Evolutionary conservation across 2,888 invertebrate species (phyloP), one percentile per base, ranked within the genome.

Genomic region (Meiosimyza platycephala): DNA sequence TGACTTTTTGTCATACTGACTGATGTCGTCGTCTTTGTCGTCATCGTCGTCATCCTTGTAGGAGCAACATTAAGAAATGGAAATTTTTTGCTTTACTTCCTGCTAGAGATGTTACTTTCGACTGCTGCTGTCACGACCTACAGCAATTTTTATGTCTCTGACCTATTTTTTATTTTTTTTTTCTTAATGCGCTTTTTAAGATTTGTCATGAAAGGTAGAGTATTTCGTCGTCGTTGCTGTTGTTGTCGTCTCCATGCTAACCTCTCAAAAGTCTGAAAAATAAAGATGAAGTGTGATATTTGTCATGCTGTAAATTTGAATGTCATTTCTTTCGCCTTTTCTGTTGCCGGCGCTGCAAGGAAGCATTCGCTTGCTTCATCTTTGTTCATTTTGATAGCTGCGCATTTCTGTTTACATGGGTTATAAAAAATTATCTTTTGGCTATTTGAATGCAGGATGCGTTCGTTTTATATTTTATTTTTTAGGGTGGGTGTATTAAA

Each of bases 1-100:
- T 57, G 57, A 57, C 57, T 57, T 57, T 40, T 28, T 57, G 57
- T 57, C 57, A 57, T 57, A 22, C 57, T 57, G 57, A 28, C 22
- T 57, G 40, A 40, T 40, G 40, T 40, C 40, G 40, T 40, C 40
- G 40, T 40, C 40, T 6, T 40, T 9, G 40, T 40, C 40, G 40
- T 40, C 40, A 9, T 40, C 40, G 40, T 40, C 40, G 40, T 40
- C 40, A 40, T 40, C 40, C 40, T 40, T 40, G 40, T 9, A 40
- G 40, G 40, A 40, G 40, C 40, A 57, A 28, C 28, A 57, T 57
- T 57, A 57, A 6, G 57, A 57, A 28, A 22, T 57, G 57, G 22
- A 16, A 22, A 22, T 12, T 12, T n/a, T 9, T 28, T 57, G 28
- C 57, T 57, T 28, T 22, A 12, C 28, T 57, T n/a, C 57, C 4